phyloP scores from a whole-genome alignment of 2,888 invertebrate genomes.

The Phyto melanocephala region DNA sequence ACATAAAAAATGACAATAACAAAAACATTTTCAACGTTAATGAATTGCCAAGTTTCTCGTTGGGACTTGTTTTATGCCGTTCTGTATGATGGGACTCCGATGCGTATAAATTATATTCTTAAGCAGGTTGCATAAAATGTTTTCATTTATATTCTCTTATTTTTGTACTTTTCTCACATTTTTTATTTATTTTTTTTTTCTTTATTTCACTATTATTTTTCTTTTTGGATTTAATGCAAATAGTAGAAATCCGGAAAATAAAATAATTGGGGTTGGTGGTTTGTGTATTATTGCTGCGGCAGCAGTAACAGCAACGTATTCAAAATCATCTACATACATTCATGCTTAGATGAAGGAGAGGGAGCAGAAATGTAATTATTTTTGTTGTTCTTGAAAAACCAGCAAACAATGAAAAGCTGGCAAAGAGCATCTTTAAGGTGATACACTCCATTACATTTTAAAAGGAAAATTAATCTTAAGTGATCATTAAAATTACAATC shows the following conservation, averaged over 20 bases:
- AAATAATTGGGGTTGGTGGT: constrained; percentile 32
- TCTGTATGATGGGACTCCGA: constrained; percentile 1
- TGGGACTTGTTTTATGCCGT: constrained; percentile 29
- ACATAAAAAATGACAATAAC: background rate
- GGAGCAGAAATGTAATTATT: constrained; percentile 2
- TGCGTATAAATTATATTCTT: constrained; percentile 40
- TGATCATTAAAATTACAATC: constrained; percentile 42
- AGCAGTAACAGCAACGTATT: background rate
- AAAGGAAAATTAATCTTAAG: constrained; percentile 38
- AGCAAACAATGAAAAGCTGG: constrained; percentile 14
- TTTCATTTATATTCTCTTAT: background rate
- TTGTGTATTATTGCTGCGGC: background rate
- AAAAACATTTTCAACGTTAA: constrained; percentile 23
- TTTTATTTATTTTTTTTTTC: background rate
- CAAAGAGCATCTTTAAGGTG: constrained; percentile 26
- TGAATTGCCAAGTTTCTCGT: constrained; percentile 39
- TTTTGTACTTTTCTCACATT: background rate
- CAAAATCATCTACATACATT: background rate
- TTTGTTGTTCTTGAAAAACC: background rate
- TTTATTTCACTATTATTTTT: constrained; percentile 9
- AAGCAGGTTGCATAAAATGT: constrained; percentile 32
- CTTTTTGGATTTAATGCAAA: constrained; percentile 1
- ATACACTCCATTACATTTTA: constrained; percentile 48
- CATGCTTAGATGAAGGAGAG: background rate
- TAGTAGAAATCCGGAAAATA: background rate